phyloP scores from a whole-genome alignment of 2,113 vertebrate genomes.

The Elgaria multicarinata region DNA sequence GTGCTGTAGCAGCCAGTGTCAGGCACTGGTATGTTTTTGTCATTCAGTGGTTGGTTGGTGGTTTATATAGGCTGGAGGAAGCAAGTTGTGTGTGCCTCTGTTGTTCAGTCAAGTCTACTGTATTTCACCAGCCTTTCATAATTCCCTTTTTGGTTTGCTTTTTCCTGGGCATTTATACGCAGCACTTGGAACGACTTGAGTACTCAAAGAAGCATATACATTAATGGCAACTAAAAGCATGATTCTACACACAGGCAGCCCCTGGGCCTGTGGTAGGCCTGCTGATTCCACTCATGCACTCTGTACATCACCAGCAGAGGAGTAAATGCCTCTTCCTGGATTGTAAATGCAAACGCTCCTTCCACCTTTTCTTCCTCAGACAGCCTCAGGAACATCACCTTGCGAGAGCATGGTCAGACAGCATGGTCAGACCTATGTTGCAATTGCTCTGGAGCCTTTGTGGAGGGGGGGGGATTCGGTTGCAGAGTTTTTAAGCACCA shows the following conservation, averaged over 20 bases:
- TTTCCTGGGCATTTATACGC: neutral
- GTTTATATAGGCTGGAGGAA: neutral
- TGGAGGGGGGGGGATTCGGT: constrained; percentile 19
- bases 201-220: fast-evolving
- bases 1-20: neutral
- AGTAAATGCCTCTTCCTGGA: neutral
- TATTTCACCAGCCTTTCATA: fast-evolving
- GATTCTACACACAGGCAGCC: neutral
- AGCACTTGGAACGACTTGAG: neutral
- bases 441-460: neutral
- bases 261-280: neutral
- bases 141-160: neutral
- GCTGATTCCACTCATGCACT: neutral
- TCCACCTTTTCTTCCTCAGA: neutral
- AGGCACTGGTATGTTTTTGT: neutral
- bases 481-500: constrained; percentile 40
- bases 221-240: neutral
- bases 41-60: neutral
- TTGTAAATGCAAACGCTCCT: constrained; percentile 3
- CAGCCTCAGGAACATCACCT: neutral
- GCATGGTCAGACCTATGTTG: neutral
- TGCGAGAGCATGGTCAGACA: neutral
- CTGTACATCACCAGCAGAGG: neutral
- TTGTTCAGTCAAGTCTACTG: neutral
- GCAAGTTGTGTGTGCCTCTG: neutral